Evolutionary conservation across 2,113 vertebrate genomes (phyloP).

Genomic region (Axis porcinus): DNA sequence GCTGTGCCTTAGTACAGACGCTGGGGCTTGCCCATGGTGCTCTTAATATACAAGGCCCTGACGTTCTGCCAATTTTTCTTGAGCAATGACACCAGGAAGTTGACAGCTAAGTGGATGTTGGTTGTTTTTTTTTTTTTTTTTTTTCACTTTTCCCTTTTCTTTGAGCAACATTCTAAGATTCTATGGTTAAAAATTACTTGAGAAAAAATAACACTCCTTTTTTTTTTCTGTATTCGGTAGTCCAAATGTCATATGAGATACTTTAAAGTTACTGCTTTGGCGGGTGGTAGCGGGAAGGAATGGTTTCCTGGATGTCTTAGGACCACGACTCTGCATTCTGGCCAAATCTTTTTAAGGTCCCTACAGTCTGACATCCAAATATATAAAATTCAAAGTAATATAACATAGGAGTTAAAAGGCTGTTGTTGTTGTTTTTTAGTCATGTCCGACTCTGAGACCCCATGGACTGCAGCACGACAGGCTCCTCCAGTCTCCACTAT

Average conservation of each 20-base stretch:
- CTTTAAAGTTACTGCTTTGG: neutral
- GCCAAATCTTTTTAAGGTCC: neutral
- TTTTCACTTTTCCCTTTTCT: neutral
- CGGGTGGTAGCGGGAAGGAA: neutral
- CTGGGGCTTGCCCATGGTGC: too few relatives aligned
- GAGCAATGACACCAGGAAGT: too few relatives aligned
- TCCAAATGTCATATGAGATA: neutral
- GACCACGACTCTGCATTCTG: neutral
- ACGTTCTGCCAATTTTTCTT: too few relatives aligned
- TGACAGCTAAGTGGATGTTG: too few relatives aligned
- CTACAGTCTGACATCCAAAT: neutral
- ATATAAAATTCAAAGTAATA: neutral
- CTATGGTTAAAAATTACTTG: neutral
- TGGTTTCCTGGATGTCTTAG: neutral
- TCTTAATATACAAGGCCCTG: too few relatives aligned
- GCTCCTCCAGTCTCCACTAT: neutral
- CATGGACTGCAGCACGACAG: neutral
- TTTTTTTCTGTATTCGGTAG: neutral
- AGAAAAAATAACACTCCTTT: neutral
- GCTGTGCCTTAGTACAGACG: too few relatives aligned
- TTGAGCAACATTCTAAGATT: conserved; percentile 14
- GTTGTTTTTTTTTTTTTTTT: too few relatives aligned
- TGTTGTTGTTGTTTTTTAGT: neutral
- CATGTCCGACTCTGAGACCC: neutral
- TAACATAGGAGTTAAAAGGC: neutral